Base-by-base conservation (phyloP, 2,797 vertebrate species). In the Rhadinocentrus ornatus region DNA sequence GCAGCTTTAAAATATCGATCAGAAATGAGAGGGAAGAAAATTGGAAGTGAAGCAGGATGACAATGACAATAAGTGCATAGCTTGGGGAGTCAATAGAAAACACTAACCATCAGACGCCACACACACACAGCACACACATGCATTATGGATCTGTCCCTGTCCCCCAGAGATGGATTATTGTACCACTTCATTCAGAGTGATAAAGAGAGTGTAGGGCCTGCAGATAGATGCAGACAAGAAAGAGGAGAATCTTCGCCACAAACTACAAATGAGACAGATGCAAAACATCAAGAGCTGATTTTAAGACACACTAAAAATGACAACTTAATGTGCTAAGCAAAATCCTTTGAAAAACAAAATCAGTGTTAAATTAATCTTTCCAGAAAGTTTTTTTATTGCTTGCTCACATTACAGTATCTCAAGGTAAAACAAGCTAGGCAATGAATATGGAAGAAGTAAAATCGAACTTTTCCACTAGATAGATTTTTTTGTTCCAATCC, bases 291-390 rank as follows among this genome's bases (percentile, higher is more conserved):
- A 81, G 69, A 73, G 75, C 56, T 65, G 16, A 31, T 71, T 60
- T 32, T 37, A 26, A 77, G n/a, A 41, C 15, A 64, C 71, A 66
- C 68, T 75, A 63, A 15, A 78, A 77, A 85, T 82, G 84, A 83
- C 75, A 89, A 85, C 78, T 83, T 82, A 82, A 89, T 88, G 80
- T 88, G 77, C 67, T 57, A 54, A 59, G 54, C 73, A 72, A 85
- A 85, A 74, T 76, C 69, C 75, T 69, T 66, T 0, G 44, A 80
- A 88, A 86, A 85, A 84, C 62, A 88, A 78, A 44, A 80, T 75
- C 55, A 68, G 70, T 70, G 72, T 71, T 66, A 77, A 87, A 81
- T 75, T 76, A 87, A 73, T 85, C 75, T 69, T 46, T 64, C 39
- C 62, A 81, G 70, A 81, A 64, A 74, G 70, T 26, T 41, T 39